Percentiles rank a stretch among this genome's conserved stretches.
Evolutionary conservation across 2,888 invertebrate genomes (phyloP).

Genomic region (Penaeus monodon): DNA sequence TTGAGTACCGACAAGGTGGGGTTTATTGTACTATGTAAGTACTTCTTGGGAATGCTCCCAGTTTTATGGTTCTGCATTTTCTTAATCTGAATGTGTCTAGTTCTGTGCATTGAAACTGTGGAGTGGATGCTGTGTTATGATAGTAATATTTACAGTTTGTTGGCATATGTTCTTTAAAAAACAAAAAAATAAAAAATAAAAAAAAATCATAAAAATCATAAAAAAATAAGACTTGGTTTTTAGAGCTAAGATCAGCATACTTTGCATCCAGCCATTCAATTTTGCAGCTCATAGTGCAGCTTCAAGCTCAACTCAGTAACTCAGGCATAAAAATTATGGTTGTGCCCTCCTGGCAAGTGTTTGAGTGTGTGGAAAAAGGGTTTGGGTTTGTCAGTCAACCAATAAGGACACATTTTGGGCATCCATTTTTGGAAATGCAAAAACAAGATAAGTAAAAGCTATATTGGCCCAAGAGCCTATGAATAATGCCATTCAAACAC

Average conservation of each 20-base stretch:
- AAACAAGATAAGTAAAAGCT: constrained; percentile 5
- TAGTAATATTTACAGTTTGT: constrained; percentile 41
- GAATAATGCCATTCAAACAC: no score
- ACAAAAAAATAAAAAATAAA: constrained; percentile 3
- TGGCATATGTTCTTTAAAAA: constrained; percentile 27
- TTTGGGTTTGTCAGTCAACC: constrained; percentile 41
- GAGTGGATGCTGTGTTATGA: constrained; percentile 39
- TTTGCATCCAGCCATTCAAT: constrained; percentile 60
- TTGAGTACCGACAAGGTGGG: constrained; percentile 35
- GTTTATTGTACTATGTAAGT: constrained; percentile 24
- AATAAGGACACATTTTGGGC: not conserved
- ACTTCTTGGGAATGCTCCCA: constrained; percentile 29
- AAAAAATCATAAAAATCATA: not conserved
- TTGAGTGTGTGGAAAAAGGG: constrained; percentile 44
- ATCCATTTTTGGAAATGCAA: not conserved
- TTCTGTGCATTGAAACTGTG: constrained; percentile 47
- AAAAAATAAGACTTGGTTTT: constrained; percentile 29
- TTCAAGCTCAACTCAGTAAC: constrained; percentile 60
- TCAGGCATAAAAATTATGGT: constrained; percentile 59
- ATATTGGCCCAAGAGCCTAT: no score
- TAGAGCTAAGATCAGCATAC: constrained; percentile 45
- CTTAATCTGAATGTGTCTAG: constrained; percentile 39
- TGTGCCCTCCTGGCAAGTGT: constrained; percentile 59
- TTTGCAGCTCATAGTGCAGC: constrained; percentile 58
- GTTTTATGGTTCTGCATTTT: constrained; percentile 37